Evolutionary conservation across 2,797 vertebrate species (phyloP), one percentile per base, ranked within the genome.

Genomic region (Rhodeus uyekii): DNA sequence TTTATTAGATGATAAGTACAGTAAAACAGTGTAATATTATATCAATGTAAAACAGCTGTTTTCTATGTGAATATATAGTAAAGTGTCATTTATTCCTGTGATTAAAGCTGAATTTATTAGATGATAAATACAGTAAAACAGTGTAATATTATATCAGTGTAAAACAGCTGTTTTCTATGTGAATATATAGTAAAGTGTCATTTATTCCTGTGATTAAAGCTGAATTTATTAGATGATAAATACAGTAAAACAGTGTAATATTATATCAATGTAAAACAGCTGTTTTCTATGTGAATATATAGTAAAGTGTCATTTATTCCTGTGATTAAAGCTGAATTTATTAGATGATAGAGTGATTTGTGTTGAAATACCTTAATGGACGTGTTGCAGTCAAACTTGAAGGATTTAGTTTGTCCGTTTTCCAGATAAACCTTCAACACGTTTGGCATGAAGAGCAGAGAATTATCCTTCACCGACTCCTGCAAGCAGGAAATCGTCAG

Each of bases 401-500:
- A 99, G 36, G 98, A 99, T 93, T 99, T 99, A 75, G 98, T 99
- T 92, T 99, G 98, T 87, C 97, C 98, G 55, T 99, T 99, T 95
- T 99, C 98, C 90, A 99, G 96, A 91, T 99, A 99, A 42, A 99
- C 98, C 92, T 99, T 99, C 90, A 99, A 91, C 93, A 99, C 98
- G 92, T 99, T 99, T 96, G 98, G 98, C 98, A 99, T 99, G 88
- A 99, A 99, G 90, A 99, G 98, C 88, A 99, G 96, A 0, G 97
- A 97, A 90, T 99, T 95, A 89, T 95, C 94, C 91, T 95, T 95
- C 90, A 94, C 90, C 0, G 89, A 93, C 89, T 95, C 94, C 94
- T 99, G 92, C 81, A 86, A 84, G 5, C 22, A 73, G 16, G 7
- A 3, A 50, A 22, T 89, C 80, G 8, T 76, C 74, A 6, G 3